Conservation (phyloP, 2,797 vertebrate genomes). For the Distichodus sexfasciatus region DNA sequence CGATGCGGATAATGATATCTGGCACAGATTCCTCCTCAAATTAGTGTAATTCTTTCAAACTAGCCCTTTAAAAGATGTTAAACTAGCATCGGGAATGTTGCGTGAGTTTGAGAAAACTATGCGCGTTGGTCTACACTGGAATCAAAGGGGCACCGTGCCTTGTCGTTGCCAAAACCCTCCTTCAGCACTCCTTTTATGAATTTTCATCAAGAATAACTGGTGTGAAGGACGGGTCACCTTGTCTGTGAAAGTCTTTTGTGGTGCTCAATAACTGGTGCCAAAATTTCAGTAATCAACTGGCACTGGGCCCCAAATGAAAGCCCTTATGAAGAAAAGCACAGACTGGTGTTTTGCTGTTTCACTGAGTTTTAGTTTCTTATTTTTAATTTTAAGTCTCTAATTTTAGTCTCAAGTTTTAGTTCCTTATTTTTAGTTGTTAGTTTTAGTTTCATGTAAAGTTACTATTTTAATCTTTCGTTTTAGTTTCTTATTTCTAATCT, state of each 20-base stretch:
- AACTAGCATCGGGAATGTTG: too few species aligned
- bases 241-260: constrained; percentile 17
- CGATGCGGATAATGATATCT: neutral
- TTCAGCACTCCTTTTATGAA: neutral
- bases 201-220: neutral
- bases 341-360: too few species aligned
- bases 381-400: too few species aligned
- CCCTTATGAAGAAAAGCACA: too few species aligned
- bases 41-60: too few species aligned
- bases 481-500: too few species aligned
- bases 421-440: too few species aligned
- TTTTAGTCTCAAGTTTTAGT: too few species aligned
- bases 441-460: too few species aligned
- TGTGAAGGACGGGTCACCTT: constrained; percentile 31
- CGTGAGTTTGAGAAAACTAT: neutral
- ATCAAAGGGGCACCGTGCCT: neutral
- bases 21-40: neutral
- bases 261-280: constrained; percentile 29
- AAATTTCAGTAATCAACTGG: constrained; percentile 31
- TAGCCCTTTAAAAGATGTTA: too few species aligned
- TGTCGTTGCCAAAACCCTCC: constrained; percentile 12
- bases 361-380: too few species aligned
- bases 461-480: too few species aligned
- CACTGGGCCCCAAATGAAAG: constrained; percentile 28
- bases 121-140: neutral